A percentile compares a stretch with the other conserved stretches of the same genome.
Evolutionary conservation across 30 jellyfish, hydroid and myxozoan genomes (phyloP).

Genomic region (Nemopilema nomurai): DNA sequence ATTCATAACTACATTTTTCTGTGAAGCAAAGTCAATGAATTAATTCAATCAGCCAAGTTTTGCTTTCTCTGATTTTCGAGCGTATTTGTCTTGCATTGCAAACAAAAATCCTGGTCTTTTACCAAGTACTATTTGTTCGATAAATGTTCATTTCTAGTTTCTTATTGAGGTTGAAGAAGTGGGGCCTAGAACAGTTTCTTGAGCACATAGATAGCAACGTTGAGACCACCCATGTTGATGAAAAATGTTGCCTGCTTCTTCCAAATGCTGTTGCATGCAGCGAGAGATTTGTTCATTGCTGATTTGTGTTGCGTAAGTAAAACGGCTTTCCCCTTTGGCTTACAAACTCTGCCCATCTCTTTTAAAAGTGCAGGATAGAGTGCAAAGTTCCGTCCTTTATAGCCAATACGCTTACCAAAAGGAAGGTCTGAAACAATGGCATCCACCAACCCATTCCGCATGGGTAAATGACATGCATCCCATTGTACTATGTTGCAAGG

Average conservation of each 20-base stretch:
- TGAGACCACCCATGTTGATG: constrained; percentile 95
- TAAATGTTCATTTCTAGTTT: no score
- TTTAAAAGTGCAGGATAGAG: constrained; percentile 79
- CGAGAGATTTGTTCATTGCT: constrained; percentile 79
- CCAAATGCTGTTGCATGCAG: constrained; percentile 55
- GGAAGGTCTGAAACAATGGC: constrained; percentile 87
- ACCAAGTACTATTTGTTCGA: no score
- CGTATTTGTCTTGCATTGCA: constrained; percentile 10
- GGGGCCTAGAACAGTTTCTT: constrained; percentile 9
- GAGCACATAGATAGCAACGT: constrained; percentile 80
- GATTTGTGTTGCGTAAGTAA: constrained; percentile 87
- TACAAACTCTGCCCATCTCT: constrained; percentile 91
- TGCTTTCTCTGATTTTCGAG: not conserved
- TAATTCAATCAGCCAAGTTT: not conserved
- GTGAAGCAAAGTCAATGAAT: constrained; percentile 11
- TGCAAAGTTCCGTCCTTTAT: constrained; percentile 65
- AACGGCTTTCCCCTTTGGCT: constrained; percentile 74
- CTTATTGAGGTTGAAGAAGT: not conserved
- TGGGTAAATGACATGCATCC: constrained; percentile 88
- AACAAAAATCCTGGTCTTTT: no score
- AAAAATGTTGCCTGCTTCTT: constrained; percentile 49
- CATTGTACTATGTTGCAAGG: constrained; percentile 72
- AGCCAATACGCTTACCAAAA: constrained; percentile 91
- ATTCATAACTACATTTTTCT: constrained; percentile 29
- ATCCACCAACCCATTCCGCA: constrained; percentile 81